Evolutionary conservation across 2,797 vertebrate species (phyloP).

Genomic region (Eleutherodactylus coqui): DNA sequence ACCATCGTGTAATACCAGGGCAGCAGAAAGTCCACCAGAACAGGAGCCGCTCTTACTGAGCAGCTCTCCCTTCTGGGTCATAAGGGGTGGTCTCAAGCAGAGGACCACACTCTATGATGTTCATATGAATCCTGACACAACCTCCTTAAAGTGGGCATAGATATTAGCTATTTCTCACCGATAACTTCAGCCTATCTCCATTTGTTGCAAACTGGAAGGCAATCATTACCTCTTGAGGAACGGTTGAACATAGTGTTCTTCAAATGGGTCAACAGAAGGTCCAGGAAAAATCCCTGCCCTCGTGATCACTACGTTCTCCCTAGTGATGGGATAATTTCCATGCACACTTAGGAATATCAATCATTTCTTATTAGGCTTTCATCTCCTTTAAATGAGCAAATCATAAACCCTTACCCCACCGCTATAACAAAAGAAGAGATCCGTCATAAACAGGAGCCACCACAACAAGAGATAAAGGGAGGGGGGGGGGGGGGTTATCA

Average conservation of each 20-base stretch:
- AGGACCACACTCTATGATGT: no score
- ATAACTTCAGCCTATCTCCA: background rate
- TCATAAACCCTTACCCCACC: background rate
- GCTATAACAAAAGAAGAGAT: conserved; percentile 39
- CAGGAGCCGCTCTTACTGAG: no score
- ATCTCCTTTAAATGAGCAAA: background rate
- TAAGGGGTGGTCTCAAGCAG: no score
- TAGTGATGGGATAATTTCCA: background rate
- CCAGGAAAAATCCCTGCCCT: background rate
- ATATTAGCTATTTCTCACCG: background rate
- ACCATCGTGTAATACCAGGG: no score
- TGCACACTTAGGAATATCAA: background rate
- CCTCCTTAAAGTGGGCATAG: background rate
- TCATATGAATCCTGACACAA: no score
- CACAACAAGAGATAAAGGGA: conserved; percentile 20
- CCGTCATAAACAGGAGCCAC: conserved; percentile 22
- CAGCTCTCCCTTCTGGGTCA: no score
- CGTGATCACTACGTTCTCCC: background rate
- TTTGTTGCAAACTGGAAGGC: background rate
- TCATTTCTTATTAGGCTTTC: background rate
- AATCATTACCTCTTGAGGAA: background rate
- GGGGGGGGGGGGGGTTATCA: conserved; percentile 58
- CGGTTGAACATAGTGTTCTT: background rate
- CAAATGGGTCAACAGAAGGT: background rate
- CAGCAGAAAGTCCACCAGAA: no score